Base-by-base conservation (phyloP, 2,113 vertebrate genomes). In the Archocentrus centrarchus region DNA sequence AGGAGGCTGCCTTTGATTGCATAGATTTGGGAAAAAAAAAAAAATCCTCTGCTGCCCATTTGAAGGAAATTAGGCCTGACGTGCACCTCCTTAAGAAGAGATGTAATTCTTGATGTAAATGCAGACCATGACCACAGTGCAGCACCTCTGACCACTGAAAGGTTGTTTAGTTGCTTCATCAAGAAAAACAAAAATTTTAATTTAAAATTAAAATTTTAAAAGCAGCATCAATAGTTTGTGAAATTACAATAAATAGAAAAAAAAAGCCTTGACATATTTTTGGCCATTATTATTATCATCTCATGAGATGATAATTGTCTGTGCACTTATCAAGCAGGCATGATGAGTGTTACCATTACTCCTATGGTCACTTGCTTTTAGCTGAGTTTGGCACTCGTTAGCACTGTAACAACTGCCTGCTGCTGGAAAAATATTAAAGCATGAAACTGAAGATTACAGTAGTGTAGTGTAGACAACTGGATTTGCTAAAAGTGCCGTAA, bases 11-110 rank as follows among this genome's bases (percentile, higher is more conserved):
- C 89, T 94, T 95, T 95, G 95, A 97, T 95, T 96, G 94, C 92
- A 93, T 91, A 93, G 88, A 93, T 96, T 91, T 82, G 95, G 58
- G 95, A 39, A 39, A 39, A 39, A 39, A 39, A 39, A 39, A 27
- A 27, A 2, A 27, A 27, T 95, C 93, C 93, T 91, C 82, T 87
- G 78, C 91, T 94, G 88, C 80, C 94, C 96, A 97, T 97, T 96
- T 97, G 97, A 97, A 96, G 91, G 91, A 95, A 97, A 97, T 97
- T 97, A 97, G 90, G 94, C 90, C 92, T 96, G 97, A 97, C 95
- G 93, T 96, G 95, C 95, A 96, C 93, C 95, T 97, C 96, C 95
- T 96, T 95, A 94, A 94, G 83, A 91, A 94, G 96, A 95, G 97
- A 98, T 91, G 88, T 90, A 95, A 97, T 96, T 96, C 95, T 94